These are phyloP conservation scores for Echinometra lucunter DNA, from an alignment of 53 echinoderm and acorn worm genomes.

Conservation along the genomic window DNA sequence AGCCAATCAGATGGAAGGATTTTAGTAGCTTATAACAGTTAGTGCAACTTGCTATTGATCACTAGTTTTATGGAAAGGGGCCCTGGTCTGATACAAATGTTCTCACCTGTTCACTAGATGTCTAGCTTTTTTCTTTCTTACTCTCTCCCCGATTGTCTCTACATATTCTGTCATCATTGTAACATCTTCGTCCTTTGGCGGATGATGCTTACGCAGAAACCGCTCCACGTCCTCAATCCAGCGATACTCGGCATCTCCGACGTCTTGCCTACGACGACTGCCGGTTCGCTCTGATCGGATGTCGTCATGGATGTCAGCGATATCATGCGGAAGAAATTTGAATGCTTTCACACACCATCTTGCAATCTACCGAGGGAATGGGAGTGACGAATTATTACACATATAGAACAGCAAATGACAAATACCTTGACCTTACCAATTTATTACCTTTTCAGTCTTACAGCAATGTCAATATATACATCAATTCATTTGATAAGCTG, in stretches of 20 bases:
- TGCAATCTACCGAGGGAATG: slow-evolving; percentile 66
- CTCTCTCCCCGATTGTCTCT: slow-evolving; percentile 79
- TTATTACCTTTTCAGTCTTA: too few species aligned
- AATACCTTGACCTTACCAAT: too few species aligned
- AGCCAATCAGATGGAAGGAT: too few species aligned
- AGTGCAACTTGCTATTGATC: too few species aligned
- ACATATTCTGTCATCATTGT: slow-evolving; percentile 75
- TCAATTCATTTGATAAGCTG: too few species aligned
- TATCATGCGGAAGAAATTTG: slow-evolving; percentile 87
- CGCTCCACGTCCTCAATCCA: slow-evolving; percentile 88
- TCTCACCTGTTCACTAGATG: slow-evolving; percentile 56
- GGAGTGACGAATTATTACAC: too few species aligned
- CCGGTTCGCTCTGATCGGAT: slow-evolving; percentile 59
- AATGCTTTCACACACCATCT: slow-evolving; percentile 87
- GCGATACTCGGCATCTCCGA: slow-evolving; percentile 65
- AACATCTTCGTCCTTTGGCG: slow-evolving; percentile 80
- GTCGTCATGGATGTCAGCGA: slow-evolving; percentile 78
- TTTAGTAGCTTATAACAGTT: too few species aligned
- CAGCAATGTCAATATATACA: too few species aligned
- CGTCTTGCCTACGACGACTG: slow-evolving; percentile 10
- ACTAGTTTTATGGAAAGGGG: too few species aligned
- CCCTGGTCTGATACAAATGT: too few species aligned
- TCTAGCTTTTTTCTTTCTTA: slow-evolving; percentile 83
- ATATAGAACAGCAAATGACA: too few species aligned
- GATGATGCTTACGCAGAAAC: slow-evolving; percentile 80